Conservation (phyloP, 2,797 vertebrate species). For the Pseudochirops corinnae region DNA sequence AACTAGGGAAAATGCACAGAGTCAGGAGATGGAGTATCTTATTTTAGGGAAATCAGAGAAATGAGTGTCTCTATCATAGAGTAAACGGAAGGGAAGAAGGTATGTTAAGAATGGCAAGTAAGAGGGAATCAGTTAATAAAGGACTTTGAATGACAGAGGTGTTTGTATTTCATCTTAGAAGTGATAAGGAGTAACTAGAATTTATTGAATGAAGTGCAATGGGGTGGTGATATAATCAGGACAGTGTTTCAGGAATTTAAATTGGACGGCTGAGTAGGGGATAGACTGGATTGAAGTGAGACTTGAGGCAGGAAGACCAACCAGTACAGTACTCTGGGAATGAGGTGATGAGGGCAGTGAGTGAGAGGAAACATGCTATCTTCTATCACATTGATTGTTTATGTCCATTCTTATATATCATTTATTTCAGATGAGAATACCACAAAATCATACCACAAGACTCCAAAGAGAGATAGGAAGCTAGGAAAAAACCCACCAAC, state of each 20-base stretch:
- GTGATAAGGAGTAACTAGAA: background rate
- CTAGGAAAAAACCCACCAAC: slow-evolving; percentile 14
- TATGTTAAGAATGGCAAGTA: background rate
- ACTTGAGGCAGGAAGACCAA: background rate
- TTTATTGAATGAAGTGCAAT: background rate
- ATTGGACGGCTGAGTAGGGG: background rate
- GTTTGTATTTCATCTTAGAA: background rate
- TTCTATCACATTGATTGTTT: background rate
- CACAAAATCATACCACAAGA: background rate
- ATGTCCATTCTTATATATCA: background rate
- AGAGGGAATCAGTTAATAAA: background rate
- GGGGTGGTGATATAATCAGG: background rate
- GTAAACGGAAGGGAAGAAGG: background rate
- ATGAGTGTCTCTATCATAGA: background rate
- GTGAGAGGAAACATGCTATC: background rate
- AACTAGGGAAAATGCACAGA: background rate
- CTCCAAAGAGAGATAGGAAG: background rate
- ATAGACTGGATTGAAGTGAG: background rate
- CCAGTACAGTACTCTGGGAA: background rate
- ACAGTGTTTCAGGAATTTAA: background rate
- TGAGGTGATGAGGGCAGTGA: background rate
- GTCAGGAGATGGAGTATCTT: background rate
- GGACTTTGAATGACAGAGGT: background rate
- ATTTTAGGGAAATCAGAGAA: background rate
- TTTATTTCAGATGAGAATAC: slow-evolving; percentile 6